These are phyloP conservation scores for Troides aeacus DNA, from an alignment of 2,888 invertebrate genomes.

Conservation along the genomic window DNA sequence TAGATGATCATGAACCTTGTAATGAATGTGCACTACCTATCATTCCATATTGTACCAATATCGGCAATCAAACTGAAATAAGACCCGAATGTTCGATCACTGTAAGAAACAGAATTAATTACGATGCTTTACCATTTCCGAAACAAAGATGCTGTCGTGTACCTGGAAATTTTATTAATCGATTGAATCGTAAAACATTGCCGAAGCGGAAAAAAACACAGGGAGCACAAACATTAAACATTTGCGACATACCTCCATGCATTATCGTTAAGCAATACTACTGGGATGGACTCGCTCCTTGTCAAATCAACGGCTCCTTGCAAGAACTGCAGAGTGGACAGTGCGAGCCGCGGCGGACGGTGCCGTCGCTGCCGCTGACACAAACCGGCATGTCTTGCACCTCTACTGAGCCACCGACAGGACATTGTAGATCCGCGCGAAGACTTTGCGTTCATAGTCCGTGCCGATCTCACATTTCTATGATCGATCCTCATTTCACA, in stretches of 20 bases:
- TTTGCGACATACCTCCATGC: conserved; percentile 38
- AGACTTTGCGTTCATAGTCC: conserved; percentile 8
- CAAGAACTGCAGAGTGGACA: conserved; percentile 8
- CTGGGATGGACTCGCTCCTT: conserved; percentile 43
- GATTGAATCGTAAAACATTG: not conserved
- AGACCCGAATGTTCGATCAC: not conserved
- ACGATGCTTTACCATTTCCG: not conserved
- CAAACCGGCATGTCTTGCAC: not conserved
- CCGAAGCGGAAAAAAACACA: conserved; percentile 7
- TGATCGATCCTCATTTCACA: not conserved
- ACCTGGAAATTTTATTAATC: not conserved
- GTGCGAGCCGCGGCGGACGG: conserved; percentile 20
- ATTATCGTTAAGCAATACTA: conserved; percentile 50
- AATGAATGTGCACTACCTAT: not conserved
- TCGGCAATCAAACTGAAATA: conserved; percentile 25
- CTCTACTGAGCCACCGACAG: conserved; percentile 1
- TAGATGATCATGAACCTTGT: not conserved
- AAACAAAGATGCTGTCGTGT: not conserved
- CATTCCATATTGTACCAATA: conserved; percentile 33
- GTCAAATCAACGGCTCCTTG: conserved; percentile 13
- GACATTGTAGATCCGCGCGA: not conserved
- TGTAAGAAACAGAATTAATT: not conserved
- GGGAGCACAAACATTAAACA: conserved; percentile 1
- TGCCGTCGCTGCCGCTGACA: conserved; percentile 21
- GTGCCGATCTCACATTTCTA: conserved; percentile 10